Evolutionary conservation across 1,140 invertebrate species (phyloP).

Genomic region (Brachionus paranguensis): DNA sequence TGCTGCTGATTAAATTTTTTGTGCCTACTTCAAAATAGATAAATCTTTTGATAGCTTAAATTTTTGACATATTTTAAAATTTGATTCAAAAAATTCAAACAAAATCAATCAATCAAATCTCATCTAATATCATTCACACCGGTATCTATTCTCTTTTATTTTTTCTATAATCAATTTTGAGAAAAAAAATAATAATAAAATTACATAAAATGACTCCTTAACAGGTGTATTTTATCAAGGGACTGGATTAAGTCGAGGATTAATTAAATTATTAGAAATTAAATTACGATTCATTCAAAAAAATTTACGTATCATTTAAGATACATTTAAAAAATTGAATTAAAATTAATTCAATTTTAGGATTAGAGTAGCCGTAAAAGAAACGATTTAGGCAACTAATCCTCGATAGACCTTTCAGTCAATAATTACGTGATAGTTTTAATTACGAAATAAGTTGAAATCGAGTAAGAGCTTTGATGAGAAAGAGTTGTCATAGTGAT

Average conservation of each 20-base stretch:
- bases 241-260: neutral
- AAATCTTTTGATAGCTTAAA: conserved; percentile 1
- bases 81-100: neutral
- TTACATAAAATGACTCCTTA: neutral
- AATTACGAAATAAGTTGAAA: neutral
- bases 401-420: neutral
- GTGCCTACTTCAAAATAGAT: neutral
- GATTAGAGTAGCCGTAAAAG: neutral
- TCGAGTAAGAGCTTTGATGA: neutral
- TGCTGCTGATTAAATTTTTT: neutral
- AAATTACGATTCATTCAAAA: conserved; percentile 1
- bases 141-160: neutral
- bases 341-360: neutral
- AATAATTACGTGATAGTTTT: neutral
- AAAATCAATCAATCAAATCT: conserved; percentile 1
- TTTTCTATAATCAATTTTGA: neutral
- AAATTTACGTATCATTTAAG: neutral
- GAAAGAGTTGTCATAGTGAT: neutral
- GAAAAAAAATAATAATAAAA: neutral
- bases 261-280: conserved; percentile 4
- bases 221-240: neutral
- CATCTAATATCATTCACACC: neutral
- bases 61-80: conserved; percentile 3
- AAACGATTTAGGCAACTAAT: neutral
- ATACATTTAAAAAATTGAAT: neutral